phyloP scores from a whole-genome alignment of 2,888 invertebrate genomes.

The Tachina fera region DNA sequence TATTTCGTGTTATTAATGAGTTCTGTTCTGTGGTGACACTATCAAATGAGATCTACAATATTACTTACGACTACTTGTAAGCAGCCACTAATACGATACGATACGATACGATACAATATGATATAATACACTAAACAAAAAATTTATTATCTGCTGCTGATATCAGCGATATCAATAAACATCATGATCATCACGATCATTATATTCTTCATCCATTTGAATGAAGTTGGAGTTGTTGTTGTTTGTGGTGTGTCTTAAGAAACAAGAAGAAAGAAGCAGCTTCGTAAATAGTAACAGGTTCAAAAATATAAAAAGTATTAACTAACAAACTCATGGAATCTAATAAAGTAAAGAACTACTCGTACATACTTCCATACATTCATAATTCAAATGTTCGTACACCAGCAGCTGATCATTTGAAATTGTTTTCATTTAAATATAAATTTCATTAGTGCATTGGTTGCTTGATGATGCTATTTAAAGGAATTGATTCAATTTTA shows the following conservation, averaged over 20 bases:
- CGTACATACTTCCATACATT: no score
- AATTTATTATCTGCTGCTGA: constrained; percentile 33
- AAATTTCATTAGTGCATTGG: background rate
- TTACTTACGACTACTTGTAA: background rate
- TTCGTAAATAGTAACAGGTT: constrained; percentile 53
- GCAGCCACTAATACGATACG: background rate
- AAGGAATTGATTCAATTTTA: constrained; percentile 18
- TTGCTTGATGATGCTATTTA: background rate
- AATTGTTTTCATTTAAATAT: constrained; percentile 31
- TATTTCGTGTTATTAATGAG: constrained; percentile 72
- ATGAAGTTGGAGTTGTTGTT: background rate
- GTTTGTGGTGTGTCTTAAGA: background rate
- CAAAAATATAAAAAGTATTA: constrained; percentile 30
- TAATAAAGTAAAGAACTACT: background rate
- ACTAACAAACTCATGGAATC: background rate
- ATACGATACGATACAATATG: no score
- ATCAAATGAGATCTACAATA: constrained; percentile 65
- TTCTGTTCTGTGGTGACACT: constrained; percentile 64
- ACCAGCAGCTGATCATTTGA: constrained; percentile 44
- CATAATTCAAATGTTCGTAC: background rate
- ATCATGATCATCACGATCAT: constrained; percentile 47
- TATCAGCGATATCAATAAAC: constrained; percentile 50
- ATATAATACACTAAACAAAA: background rate
- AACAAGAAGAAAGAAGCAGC: constrained; percentile 8
- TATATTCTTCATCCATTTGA: constrained; percentile 15